Base-by-base conservation (phyloP, 2,888 invertebrate genomes). In the Cerastoderma edule region DNA sequence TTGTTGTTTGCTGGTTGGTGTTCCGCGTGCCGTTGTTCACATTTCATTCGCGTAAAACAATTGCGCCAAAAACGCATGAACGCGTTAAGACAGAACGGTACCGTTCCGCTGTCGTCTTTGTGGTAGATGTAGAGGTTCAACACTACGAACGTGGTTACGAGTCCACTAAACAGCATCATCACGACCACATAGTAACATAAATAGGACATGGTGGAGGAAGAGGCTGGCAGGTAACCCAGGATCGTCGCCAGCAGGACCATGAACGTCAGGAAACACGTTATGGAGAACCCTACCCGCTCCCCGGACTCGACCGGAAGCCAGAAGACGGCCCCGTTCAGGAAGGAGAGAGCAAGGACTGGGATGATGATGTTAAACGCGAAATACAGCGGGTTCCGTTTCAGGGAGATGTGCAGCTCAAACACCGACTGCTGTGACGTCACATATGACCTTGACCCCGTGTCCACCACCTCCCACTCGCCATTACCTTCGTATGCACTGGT, bases 261-360 rank as follows among this genome's bases (percentile, higher is more conserved):
- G 30, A 77, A 80, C 1, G 80, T 74, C 67, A 80, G 66, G 46
- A 80, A 80, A 54, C 80, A 80, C n/a, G 80, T 77, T 46, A 80
- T 67, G 2, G 74, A 74, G 48, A 75, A 77, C 13, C 74, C 77
- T 1, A 80, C 72, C 2, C 80, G 67, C 53, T 80, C 80, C 28
- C 80, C 77, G 2, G 77, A 72, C n/a, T 71, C 77, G 2, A 66
- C 69, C 24, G 77, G 80, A 5, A 80, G 63, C 77, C 67, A 75
- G 53, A 80, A 80, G 1, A 77, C 77, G 63, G 70, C 69, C 4
- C 70, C 68, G n/a, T 77, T 80, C 16, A 80, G 35, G 0, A 48
- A 13, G 22, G 54, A 65, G 4, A 80, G 46, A 5, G 73, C 39
- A 4, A 80, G 0, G 16, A 77, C 67, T 1, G 80, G 80, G 19